Base-by-base conservation (phyloP, 2,797 vertebrate species). In the Xyrichtys novacula region DNA sequence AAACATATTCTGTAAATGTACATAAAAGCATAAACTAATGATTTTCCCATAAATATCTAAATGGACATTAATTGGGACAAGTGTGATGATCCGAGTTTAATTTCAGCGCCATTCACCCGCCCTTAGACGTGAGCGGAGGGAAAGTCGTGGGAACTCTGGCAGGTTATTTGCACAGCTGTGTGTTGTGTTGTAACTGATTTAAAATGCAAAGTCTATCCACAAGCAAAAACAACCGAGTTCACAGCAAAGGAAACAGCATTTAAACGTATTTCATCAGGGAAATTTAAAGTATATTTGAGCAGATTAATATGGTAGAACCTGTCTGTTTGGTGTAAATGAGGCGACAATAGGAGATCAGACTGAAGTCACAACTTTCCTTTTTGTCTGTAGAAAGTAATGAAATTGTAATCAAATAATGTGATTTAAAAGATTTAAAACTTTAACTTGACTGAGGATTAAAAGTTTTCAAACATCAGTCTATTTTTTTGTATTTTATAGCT, bases 101-200 rank as follows among this genome's bases (percentile, higher is more conserved):
- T 3, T 29, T 29, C 22, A 55, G 11, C 10, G n/a, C n/a, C n/a
- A n/a, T n/a, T 43, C 25, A 20, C 7, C n/a, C 0, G 9, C 17
- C 2, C 0, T 26, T 7, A 20, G 25, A 14, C 6, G 44, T 8
- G 25, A 44, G 23, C 25, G 53, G 48, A 50, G 56, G 56, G 70
- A 81, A 76, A 67, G 50, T 32, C 20, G 4, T 87, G 88, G 75
- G 86, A 91, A 85, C 28, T 63, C 10, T 6, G 16, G 78, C 8
- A 7, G 0, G 2, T 2, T 84, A 47, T 91, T 89, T 75, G 61
- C 73, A 72, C 88, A 90, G 84, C 83, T 90, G 80, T 11, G 44
- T 28, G 57, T n/a, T 28, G 57, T n/a, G 44, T 56, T 22, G 47
- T 55, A 52, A 20, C 34, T 59, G 19, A 46, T 50, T 53, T 32